Evolutionary conservation across 2,888 invertebrate species (phyloP).

Genomic region (Fragum sueziense): DNA sequence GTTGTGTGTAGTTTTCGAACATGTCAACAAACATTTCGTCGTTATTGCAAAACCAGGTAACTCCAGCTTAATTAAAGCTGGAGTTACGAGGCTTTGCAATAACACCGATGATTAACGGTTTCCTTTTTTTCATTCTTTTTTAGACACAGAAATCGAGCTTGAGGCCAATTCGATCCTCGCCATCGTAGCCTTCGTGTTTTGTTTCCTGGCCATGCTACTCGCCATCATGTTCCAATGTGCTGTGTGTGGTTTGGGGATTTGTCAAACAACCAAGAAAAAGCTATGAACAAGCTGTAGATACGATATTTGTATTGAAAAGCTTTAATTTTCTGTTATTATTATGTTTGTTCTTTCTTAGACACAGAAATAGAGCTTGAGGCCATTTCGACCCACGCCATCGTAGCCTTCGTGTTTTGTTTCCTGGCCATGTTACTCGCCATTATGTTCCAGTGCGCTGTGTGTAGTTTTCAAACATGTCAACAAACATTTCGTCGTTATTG

Average conservation of each 20-base stretch:
- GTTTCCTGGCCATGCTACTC: slow-evolving; percentile 10
- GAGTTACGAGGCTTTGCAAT: too few species aligned
- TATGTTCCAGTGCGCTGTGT: slow-evolving; percentile 38
- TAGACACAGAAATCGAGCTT: slow-evolving; percentile 32
- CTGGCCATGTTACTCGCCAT: slow-evolving; percentile 18
- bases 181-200: slow-evolving; percentile 31
- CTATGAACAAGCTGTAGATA: too few species aligned
- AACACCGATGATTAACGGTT: too few species aligned
- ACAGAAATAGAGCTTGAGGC: slow-evolving; percentile 37
- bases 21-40: too few species aligned
- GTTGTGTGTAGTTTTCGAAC: slow-evolving; percentile 28
- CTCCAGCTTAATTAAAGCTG: too few species aligned
- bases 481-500: too few species aligned
- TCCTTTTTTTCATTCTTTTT: neutral
- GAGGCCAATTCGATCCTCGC: slow-evolving; percentile 43
- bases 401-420: slow-evolving; percentile 22
- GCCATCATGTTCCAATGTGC: slow-evolving; percentile 32
- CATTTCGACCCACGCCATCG: slow-evolving; percentile 38
- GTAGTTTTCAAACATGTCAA: slow-evolving; percentile 21
- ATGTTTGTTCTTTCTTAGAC: neutral
- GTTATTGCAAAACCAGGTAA: too few species aligned
- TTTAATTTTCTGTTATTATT: too few species aligned
- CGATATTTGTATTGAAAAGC: too few species aligned
- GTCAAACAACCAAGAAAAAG: too few species aligned
- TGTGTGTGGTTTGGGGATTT: too few species aligned